These are phyloP conservation scores for Eulemur macaco DNA, from an alignment of 2,113 vertebrate species.

Conservation along the genomic window DNA sequence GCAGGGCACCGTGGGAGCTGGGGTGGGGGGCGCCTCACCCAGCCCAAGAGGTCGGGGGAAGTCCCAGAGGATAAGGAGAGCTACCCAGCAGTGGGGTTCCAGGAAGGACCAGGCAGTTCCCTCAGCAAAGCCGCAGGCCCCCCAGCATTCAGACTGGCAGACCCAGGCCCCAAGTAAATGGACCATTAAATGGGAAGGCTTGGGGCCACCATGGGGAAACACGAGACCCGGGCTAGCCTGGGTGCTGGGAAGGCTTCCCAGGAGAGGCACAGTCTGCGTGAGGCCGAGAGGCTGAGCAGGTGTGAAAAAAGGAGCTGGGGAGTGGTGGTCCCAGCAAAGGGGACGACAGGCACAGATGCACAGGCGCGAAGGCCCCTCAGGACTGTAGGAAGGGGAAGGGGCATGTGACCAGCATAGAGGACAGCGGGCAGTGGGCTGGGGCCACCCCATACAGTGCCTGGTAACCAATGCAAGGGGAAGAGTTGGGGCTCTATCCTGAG, in stretches of 20 bases:
- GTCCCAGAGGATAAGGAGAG: background rate
- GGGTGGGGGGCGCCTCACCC: background rate
- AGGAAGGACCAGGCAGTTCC: background rate
- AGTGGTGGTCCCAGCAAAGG: fast-evolving
- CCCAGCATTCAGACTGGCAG: background rate
- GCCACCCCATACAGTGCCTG: background rate
- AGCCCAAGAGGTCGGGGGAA: background rate
- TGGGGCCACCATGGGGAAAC: fast-evolving
- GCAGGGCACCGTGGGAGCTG: background rate
- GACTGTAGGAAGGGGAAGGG: background rate
- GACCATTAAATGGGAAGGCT: background rate
- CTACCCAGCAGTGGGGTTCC: background rate
- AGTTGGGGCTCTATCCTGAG: background rate
- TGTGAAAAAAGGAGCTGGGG: background rate
- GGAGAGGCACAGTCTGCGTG: background rate
- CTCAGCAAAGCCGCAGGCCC: background rate
- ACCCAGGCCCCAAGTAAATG: background rate
- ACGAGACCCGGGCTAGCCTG: background rate
- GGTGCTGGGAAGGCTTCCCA: background rate
- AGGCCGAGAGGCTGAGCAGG: background rate
- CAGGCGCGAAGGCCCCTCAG: fast-evolving
- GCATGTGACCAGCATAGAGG: background rate
- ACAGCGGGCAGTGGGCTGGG: background rate
- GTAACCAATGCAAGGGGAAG: too few relatives aligned
- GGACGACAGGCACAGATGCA: background rate